Conservation (phyloP, 1,140 invertebrate genomes). For the Eulimnadia texana region DNA sequence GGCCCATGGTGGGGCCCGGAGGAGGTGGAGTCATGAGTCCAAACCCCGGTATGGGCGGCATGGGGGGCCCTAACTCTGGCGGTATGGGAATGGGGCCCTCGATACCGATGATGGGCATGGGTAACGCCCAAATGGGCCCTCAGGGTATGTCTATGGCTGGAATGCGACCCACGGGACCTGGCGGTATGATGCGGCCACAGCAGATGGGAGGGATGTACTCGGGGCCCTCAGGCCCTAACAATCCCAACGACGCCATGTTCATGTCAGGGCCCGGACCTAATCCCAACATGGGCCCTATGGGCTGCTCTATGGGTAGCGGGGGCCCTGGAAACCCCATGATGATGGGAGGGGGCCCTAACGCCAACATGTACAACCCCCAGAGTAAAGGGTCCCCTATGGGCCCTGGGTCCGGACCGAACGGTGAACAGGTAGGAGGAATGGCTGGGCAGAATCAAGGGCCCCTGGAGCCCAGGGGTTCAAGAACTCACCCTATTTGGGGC, state of each 20-base stretch:
- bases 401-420: conserved; percentile 9
- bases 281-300: conserved; percentile 12
- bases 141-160: conserved; percentile 25
- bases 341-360: conserved; percentile 21
- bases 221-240: conserved; percentile 29
- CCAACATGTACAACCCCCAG: conserved; percentile 21
- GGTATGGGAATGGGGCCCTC: conserved; percentile 24
- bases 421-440: conserved; percentile 24
- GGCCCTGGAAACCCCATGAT: conserved; percentile 22
- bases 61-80: conserved; percentile 27
- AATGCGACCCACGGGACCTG: conserved; percentile 27
- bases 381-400: conserved; percentile 24
- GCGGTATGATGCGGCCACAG: conserved; percentile 27
- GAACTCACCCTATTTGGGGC: conserved; percentile 62
- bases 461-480: conserved; percentile 42
- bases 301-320: conserved; percentile 23
- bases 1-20: conserved; percentile 21
- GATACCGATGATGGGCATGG: conserved; percentile 16
- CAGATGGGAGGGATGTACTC: conserved; percentile 16
- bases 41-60: conserved; percentile 27
- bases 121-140: conserved; percentile 20
- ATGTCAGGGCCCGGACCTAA: conserved; percentile 21
- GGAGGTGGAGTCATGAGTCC: conserved; percentile 27
- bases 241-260: conserved; percentile 20
- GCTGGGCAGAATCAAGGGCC: conserved; percentile 35